phyloP scores from a whole-genome alignment of 2,797 vertebrate genomes.

The Chlorospingus flavigularis region DNA sequence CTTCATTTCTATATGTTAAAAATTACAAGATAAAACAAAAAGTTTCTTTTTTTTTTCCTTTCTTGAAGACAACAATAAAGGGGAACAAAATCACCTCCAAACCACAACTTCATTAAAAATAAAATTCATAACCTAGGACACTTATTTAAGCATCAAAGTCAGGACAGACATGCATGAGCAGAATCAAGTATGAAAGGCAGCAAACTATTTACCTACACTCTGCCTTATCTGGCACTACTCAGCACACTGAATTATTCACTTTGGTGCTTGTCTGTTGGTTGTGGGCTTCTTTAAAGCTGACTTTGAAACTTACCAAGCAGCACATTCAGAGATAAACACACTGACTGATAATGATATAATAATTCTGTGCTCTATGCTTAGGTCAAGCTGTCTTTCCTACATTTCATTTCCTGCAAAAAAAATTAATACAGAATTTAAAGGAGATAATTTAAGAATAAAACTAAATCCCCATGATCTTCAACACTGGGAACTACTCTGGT shows the following conservation, averaged over 20 bases:
- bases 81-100: not conserved
- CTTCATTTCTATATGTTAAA: not conserved
- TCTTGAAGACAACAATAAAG: not conserved
- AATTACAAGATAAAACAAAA: not conserved
- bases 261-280: not conserved
- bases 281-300: not conserved
- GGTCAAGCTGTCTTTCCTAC: not conserved
- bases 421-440: not conserved
- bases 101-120: not conserved
- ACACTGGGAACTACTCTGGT: not conserved
- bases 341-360: not conserved
- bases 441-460: not conserved
- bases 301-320: not conserved
- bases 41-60: not conserved
- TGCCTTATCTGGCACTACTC: not conserved
- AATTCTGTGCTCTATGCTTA: not conserved
- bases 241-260: not conserved
- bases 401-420: not conserved
- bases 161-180: not conserved
- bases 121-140: not conserved
- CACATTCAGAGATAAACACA: not conserved
- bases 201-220: constrained; percentile 17
- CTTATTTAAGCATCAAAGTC: not conserved
- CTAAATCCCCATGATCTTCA: not conserved
- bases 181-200: not conserved